Base-by-base conservation (phyloP, 2,113 vertebrate species). In the Peromyscus polionotus region DNA sequence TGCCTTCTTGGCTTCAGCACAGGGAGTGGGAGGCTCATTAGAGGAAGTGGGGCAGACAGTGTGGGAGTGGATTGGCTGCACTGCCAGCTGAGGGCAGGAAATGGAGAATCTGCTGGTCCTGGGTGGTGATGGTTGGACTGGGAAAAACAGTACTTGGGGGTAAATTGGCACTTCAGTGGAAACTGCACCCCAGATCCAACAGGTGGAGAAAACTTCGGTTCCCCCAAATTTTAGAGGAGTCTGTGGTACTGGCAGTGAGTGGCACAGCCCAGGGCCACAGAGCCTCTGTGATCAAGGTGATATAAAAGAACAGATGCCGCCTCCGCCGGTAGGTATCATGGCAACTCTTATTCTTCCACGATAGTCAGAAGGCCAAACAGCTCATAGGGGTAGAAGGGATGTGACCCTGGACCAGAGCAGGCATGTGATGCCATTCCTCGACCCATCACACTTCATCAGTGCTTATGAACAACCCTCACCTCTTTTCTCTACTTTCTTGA, bases 401-500 rank as follows among this genome's bases (percentile, higher is more conserved):
- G 19, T 17, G n/a, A 14, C n/a, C 33, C 8, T 86, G 68, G 36
- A 63, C 9, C 54, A 54, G 59, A 72, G 14, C 10, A 45, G 61
- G 16, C 16, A 2, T 42, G 28, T 5, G 36, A 39, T 10, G 14
- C 2, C 28, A 7, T 67, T 45, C 20, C 20, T 28, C 42, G 13
- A 33, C 65, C n/a, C 17, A 0, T 0, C 19, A 5, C 10, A 7
- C 54, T 16, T 39, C 19, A 2, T 0, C 7, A 4, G 67, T 13
- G 26, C 33, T 39, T 31, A 1, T 22, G 6, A 81, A 68, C 2
- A 17, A 19, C 28, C 19, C 51, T 77, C 36, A 72, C 11, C 51
- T 28, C 72, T 26, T 73, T 33, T 22, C 11, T 7, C 0, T 5
- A 12, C 42, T 75, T 75, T 65, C 4, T 26, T 85, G 42, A 14